A percentile compares a stretch with the other conserved stretches of the same genome.
These are phyloP conservation scores for Eurosta solidaginis DNA, from an alignment of 1,140 invertebrate species.

Conservation along the genomic window DNA sequence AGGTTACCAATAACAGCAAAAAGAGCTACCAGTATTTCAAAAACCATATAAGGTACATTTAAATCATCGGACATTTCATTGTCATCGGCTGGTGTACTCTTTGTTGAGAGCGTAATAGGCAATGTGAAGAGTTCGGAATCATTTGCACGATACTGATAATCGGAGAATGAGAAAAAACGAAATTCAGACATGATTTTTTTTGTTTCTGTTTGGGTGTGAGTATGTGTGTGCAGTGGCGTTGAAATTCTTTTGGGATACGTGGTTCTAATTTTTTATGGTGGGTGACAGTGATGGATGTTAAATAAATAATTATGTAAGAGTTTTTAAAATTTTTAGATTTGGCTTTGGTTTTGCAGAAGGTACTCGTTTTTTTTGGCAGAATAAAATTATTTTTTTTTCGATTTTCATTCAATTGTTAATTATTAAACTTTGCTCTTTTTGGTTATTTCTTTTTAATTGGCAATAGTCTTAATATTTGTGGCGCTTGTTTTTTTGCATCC, in stretches of 20 bases:
- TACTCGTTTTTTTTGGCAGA: too few relatives aligned
- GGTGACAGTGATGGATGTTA: too few relatives aligned
- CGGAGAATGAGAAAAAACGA: conserved; percentile 49
- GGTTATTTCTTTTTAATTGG: too few relatives aligned
- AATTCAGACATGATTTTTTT: conserved; percentile 55
- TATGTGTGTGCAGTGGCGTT: neutral
- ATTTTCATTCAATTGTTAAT: too few relatives aligned
- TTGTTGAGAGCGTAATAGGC: conserved; percentile 39
- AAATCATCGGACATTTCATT: conserved; percentile 44
- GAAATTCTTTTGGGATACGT: too few relatives aligned
- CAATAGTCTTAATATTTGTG: too few relatives aligned
- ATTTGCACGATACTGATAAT: conserved; percentile 45
- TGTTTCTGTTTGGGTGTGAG: neutral
- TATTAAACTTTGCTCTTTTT: too few relatives aligned
- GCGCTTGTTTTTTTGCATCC: neutral
- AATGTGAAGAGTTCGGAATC: conserved; percentile 43
- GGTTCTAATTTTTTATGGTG: too few relatives aligned
- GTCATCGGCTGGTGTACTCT: conserved; percentile 31
- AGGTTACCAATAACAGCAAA: conserved; percentile 82
- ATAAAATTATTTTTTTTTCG: too few relatives aligned
- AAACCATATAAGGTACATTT: conserved; percentile 59
- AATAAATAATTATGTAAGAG: too few relatives aligned
- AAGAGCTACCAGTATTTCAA: conserved; percentile 80
- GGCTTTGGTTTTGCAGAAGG: too few relatives aligned
- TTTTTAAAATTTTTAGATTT: too few relatives aligned